A percentile compares a stretch with the other conserved stretches of the same genome.
These are phyloP conservation scores for Falco punctatus DNA, from an alignment of 2,113 vertebrate species.

Conservation along the genomic window DNA sequence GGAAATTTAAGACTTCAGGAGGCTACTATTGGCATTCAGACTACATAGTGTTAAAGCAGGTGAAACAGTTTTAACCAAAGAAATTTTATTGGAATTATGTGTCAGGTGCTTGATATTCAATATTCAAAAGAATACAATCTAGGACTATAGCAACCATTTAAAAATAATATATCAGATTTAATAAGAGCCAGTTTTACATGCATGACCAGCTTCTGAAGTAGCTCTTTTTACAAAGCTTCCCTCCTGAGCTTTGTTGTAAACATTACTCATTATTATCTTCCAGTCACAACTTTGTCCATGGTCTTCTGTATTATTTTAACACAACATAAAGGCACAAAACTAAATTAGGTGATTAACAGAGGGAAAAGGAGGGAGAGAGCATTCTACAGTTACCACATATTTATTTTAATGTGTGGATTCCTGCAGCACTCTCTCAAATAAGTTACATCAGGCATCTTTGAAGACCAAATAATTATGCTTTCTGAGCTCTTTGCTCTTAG, in stretches of 20 bases:
- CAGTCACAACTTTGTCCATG: not conserved
- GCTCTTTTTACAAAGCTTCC: not conserved
- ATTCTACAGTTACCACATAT: not conserved
- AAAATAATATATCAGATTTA: not conserved
- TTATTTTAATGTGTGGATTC: not conserved
- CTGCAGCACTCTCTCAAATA: not conserved
- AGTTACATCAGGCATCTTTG: not conserved
- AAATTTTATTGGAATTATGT: not conserved
- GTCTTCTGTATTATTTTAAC: not conserved
- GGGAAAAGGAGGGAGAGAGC: not conserved
- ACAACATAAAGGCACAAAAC: not conserved
- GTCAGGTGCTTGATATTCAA: not conserved
- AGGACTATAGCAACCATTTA: not conserved
- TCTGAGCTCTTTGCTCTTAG: not conserved
- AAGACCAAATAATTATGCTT: not conserved
- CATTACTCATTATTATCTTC: not conserved
- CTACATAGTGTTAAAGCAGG: not conserved
- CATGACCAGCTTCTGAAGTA: not conserved
- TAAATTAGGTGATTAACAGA: not conserved
- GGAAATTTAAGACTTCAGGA: not conserved
- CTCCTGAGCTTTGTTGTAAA: not conserved
- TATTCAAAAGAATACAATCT: not conserved
- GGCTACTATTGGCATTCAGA: not conserved
- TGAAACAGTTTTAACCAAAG: not conserved
- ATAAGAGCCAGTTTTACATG: not conserved